Evolutionary conservation across 2,113 vertebrate genomes (phyloP).

Genomic region (Progne subis): DNA sequence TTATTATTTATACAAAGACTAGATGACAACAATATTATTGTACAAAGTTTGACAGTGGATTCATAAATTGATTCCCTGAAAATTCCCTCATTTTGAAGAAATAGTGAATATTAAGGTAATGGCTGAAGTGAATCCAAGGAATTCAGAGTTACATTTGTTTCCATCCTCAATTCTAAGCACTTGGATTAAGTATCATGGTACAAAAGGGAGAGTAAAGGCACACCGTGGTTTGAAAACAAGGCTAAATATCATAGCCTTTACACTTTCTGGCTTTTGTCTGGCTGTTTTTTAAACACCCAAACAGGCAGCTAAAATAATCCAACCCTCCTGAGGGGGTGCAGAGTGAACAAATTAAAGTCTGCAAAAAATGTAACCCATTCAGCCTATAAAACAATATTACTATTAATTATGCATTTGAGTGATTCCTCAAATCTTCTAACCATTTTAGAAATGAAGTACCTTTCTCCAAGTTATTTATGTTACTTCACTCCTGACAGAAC

Average conservation of each 20-base stretch:
- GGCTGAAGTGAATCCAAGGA: slow-evolving; percentile 2
- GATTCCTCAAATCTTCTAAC: background rate
- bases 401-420: background rate
- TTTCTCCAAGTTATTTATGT: background rate
- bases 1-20: slow-evolving; percentile 41
- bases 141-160: background rate
- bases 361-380: background rate
- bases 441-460: background rate
- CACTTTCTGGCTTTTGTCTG: background rate
- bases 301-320: background rate
- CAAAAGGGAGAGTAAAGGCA: slow-evolving; percentile 55
- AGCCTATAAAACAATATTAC: background rate
- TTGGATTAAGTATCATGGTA: background rate
- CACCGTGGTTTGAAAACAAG: slow-evolving; percentile 34
- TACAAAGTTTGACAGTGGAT: slow-evolving; percentile 29
- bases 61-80: background rate
- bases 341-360: background rate
- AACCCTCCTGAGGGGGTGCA: background rate
- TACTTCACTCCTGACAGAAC: background rate
- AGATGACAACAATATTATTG: background rate
- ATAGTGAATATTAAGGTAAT: slow-evolving; percentile 10
- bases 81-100: slow-evolving; percentile 17
- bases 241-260: slow-evolving; percentile 22
- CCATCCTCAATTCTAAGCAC: slow-evolving; percentile 1
- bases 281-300: background rate